Base-by-base conservation (phyloP, 2,113 vertebrate genomes). In the Pungitius pungitius region DNA sequence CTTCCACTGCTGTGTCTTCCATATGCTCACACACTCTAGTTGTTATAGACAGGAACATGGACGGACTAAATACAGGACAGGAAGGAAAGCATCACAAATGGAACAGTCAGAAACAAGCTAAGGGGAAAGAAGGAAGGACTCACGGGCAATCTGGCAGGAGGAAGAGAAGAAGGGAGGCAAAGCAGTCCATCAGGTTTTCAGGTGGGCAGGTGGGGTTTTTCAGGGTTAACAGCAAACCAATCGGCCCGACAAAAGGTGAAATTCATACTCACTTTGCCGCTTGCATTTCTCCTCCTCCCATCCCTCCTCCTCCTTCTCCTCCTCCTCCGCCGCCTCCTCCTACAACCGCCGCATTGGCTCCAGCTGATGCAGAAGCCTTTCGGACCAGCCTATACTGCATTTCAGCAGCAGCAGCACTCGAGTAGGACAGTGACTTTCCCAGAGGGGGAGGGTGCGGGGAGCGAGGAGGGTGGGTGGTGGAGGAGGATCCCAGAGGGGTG, bases 391-490 rank as follows among this genome's bases (percentile, higher is more conserved):
- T 88, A 92, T 94, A 94, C 90, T 95, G 81, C 94, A 95, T 89
- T 72, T 94, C 94, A 0, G 95, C 91, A 0, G 94, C 94, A 5
- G 95, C 84, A 33, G 93, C 93, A 1, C 96, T 96, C 47, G 96
- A 96, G 86, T 98, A 96, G 22, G 96, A 97, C 60, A 96, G 84
- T 0, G 96, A 96, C 91, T 97, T 96, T 73, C 96, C 96, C 75
- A 96, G 80, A 43, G 96, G 95, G 0, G 95, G 92, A 51, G 93
- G 88, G 67, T 93, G 92, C 0, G 92, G 86, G 1, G 90, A 83
- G 47, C 79, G 91, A 14, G 89, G 87, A 3, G 93, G 88, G 22
- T 90, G 91, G 7, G 85, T 80, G 0, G 83, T 85, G 42, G 89
- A 81, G 26, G 86, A 33, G 58, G 89, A 39, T 45, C 87, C 88